Evolutionary conservation across 2,113 vertebrate species (phyloP).

Genomic region (Chloropsis hardwickii): DNA sequence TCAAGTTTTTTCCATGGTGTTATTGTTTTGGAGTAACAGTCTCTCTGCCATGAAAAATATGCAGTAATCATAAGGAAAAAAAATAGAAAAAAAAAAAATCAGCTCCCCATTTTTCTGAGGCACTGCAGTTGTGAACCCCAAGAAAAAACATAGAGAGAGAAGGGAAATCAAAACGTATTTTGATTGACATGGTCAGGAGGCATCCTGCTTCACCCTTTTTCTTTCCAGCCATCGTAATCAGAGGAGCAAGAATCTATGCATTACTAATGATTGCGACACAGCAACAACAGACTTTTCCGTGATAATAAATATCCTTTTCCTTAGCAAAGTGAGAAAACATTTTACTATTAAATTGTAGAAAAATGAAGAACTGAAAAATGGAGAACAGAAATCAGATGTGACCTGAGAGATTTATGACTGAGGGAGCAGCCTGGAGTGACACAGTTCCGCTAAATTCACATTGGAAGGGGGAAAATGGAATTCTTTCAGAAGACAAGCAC

Average conservation of each 20-base stretch:
- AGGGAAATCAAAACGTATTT: neutral
- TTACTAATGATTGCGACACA: neutral
- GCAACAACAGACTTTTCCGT: neutral
- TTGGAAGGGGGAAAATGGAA: neutral
- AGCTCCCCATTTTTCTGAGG: neutral
- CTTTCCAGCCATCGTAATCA: neutral
- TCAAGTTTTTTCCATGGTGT: accelerated
- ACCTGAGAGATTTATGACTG: neutral
- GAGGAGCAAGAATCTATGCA: neutral
- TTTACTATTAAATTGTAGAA: neutral
- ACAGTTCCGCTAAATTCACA: neutral
- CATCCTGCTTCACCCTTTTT: neutral
- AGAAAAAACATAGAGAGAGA: neutral
- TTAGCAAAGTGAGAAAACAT: neutral
- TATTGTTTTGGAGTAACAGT: neutral
- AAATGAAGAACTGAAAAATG: neutral
- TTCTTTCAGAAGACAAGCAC: neutral
- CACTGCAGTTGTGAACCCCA: neutral
- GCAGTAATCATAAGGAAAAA: neutral
- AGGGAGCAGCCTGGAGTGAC: neutral
- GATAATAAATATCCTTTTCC: neutral
- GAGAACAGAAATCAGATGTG: neutral
- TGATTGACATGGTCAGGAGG: neutral
- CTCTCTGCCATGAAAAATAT: neutral
- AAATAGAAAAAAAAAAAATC: neutral